Conservation (phyloP, 2,113 vertebrate species). For the Hippocampus mohnikei region DNA sequence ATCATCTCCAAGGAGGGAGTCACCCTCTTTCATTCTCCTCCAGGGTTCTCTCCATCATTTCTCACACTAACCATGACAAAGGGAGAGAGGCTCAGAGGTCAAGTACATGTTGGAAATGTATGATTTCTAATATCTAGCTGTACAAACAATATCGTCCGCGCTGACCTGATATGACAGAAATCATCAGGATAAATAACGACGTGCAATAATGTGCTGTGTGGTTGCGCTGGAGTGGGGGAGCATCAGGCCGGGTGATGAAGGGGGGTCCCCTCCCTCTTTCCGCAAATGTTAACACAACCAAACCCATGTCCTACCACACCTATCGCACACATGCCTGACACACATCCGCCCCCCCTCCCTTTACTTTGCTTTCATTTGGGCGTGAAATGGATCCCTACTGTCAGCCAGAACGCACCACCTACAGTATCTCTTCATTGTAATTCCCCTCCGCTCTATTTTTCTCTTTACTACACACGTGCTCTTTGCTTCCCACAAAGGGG, state of each 20-base stretch:
- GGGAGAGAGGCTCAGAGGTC: background rate
- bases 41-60: background rate
- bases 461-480: constrained; percentile 50
- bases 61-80: constrained; percentile 1
- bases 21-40: background rate
- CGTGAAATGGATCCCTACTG: constrained; percentile 69
- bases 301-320: constrained; percentile 67
- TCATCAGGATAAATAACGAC: constrained; percentile 20
- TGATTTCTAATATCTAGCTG: constrained; percentile 3
- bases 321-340: constrained; percentile 55
- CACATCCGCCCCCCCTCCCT: constrained; percentile 46
- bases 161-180: constrained; percentile 3
- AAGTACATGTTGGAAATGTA: constrained; percentile 4
- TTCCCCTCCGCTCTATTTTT: constrained; percentile 37
- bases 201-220: constrained; percentile 36
- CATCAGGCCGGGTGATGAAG: constrained; percentile 47
- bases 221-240: constrained; percentile 30
- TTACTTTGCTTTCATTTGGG: constrained; percentile 70
- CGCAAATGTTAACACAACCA: constrained; percentile 59
- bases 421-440: constrained; percentile 55
- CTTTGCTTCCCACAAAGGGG: constrained; percentile 41
- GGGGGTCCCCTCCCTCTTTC: constrained; percentile 38
- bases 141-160: background rate
- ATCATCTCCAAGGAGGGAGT: background rate
- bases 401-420: constrained; percentile 67